These are phyloP conservation scores for Nebria salina DNA, from an alignment of 2,888 invertebrate genomes.

Conservation along the genomic window DNA sequence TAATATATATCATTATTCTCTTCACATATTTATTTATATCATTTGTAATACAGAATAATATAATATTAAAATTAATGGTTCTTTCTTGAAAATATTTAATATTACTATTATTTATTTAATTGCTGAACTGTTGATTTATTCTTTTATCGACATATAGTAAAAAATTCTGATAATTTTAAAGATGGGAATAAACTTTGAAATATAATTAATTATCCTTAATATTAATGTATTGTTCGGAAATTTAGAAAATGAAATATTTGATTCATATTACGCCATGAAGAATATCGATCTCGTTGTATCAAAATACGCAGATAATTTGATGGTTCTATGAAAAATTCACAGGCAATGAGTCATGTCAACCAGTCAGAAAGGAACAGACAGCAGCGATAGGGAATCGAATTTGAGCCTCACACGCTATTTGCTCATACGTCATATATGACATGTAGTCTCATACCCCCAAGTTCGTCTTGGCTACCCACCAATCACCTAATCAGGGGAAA, in stretches of 20 bases:
- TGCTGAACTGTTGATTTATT: too few species aligned
- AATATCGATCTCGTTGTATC: background rate
- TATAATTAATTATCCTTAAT: too few species aligned
- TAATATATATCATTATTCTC: too few species aligned
- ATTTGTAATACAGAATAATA: too few species aligned
- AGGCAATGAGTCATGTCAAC: constrained; percentile 36
- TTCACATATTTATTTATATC: too few species aligned
- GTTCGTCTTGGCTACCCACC: background rate
- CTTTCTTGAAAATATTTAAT: too few species aligned
- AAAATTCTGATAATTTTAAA: too few species aligned
- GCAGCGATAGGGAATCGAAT: constrained; percentile 23
- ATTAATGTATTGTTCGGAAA: too few species aligned
- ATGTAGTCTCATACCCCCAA: constrained; percentile 12
- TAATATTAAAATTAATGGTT: too few species aligned
- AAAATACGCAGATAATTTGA: constrained; percentile 38
- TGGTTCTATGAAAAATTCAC: constrained; percentile 45
- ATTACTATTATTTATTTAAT: too few species aligned
- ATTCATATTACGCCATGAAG: background rate
- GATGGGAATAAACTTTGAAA: too few species aligned
- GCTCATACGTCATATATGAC: constrained; percentile 41
- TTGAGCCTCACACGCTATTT: constrained; percentile 34
- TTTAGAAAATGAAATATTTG: background rate
- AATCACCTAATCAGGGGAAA: background rate
- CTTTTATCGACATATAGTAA: too few species aligned
- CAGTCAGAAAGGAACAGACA: constrained; percentile 12